Evolutionary conservation across 2,888 invertebrate genomes (phyloP).

Genomic region (Cheilosia impressa): DNA sequence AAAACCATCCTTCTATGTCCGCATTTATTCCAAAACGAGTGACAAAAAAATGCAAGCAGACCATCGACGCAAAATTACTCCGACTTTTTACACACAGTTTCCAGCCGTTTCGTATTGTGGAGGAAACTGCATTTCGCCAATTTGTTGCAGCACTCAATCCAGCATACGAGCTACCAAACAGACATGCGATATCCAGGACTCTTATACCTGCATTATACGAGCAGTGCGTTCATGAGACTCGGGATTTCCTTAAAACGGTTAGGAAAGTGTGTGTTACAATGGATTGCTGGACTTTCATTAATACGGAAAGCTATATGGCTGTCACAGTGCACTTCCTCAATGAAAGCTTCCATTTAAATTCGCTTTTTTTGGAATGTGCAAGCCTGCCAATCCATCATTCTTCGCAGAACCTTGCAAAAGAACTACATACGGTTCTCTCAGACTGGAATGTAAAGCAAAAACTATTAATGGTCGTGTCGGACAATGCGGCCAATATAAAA

Average conservation of each 20-base stretch:
- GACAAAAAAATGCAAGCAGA: constrained; percentile 2
- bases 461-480: constrained; percentile 76
- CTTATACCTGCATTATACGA: constrained; percentile 6
- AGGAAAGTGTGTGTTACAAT: constrained; percentile 18
- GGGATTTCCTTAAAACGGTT: background rate
- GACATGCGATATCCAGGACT: background rate
- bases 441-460: constrained; percentile 36
- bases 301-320: constrained; percentile 36
- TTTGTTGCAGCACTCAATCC: constrained; percentile 45
- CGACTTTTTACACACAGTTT: constrained; percentile 19
- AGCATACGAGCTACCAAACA: constrained; percentile 20
- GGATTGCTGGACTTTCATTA: constrained; percentile 40
- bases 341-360: constrained; percentile 9
- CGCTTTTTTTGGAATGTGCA: constrained; percentile 6
- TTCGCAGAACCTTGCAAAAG: constrained; percentile 13
- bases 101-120: constrained; percentile 24
- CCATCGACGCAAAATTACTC: constrained; percentile 1
- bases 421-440: background rate
- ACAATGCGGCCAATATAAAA: constrained; percentile 66
- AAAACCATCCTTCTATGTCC: background rate
- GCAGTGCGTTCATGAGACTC: constrained; percentile 7
- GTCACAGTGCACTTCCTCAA: constrained; percentile 24
- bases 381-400: constrained; percentile 25
- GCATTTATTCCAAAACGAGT: background rate
- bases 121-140: constrained; percentile 28